Conservation (phyloP, 2,113 vertebrate genomes). For the Pelusios castaneus region DNA sequence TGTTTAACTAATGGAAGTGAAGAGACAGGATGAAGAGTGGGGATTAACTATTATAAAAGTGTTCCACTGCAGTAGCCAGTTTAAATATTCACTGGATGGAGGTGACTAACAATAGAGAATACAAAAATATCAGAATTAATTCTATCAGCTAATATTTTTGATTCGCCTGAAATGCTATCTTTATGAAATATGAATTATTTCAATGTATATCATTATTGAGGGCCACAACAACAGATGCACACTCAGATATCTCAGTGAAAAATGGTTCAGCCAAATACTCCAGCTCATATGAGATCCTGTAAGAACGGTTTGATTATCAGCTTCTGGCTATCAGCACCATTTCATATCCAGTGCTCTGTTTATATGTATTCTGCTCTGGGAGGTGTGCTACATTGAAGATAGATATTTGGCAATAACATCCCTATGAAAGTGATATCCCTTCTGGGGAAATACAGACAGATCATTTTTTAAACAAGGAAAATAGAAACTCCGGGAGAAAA, state of each 20-base stretch:
- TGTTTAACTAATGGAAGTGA: constrained; percentile 4
- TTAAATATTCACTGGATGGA: background rate
- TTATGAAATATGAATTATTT: constrained; percentile 18
- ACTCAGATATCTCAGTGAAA: background rate
- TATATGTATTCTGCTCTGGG: background rate
- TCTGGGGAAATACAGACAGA: constrained; percentile 37
- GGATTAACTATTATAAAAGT: background rate
- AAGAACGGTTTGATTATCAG: background rate
- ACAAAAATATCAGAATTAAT: constrained; percentile 9
- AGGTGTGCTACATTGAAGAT: constrained; percentile 37
- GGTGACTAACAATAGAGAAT: background rate
- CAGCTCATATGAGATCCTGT: background rate
- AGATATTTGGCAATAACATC: constrained; percentile 50
- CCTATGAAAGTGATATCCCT: constrained; percentile 32
- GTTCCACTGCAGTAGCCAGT: rapidly evolving
- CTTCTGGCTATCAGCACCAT: background rate
- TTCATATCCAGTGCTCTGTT: background rate
- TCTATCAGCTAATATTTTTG: constrained; percentile 38
- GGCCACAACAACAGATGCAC: constrained; percentile 10
- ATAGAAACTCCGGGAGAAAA: background rate
- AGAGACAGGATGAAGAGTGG: background rate
- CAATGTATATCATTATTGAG: constrained; percentile 17
- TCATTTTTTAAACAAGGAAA: constrained; percentile 53
- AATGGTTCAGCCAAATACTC: background rate
- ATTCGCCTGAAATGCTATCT: background rate